phyloP scores from a whole-genome alignment of 2,888 invertebrate genomes.

The Sphinx pinastri region DNA sequence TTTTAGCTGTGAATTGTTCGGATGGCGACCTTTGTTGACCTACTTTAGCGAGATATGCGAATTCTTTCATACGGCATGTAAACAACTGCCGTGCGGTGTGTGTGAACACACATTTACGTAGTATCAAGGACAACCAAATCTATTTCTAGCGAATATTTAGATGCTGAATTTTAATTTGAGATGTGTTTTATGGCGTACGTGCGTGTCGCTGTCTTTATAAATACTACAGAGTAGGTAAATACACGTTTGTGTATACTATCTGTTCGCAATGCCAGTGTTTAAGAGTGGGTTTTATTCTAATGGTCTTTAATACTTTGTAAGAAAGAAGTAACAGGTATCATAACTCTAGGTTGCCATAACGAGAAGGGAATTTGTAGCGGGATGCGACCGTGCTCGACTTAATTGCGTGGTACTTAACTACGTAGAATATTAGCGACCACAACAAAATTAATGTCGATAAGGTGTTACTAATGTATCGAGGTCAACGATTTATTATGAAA shows the following conservation, averaged over 20 bases:
- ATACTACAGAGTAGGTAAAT: conserved; percentile 15
- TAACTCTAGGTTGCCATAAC: no score
- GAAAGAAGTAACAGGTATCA: no score
- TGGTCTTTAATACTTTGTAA: no score
- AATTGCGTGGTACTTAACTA: no score
- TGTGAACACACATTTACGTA: conserved; percentile 2
- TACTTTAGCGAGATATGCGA: conserved; percentile 46
- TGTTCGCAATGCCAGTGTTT: conserved; percentile 9
- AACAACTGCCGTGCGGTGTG: conserved; percentile 21
- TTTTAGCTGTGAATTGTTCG: conserved; percentile 53
- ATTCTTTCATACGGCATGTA: conserved; percentile 32
- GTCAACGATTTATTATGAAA: no score
- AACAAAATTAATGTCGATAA: no score
- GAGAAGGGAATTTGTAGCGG: no score
- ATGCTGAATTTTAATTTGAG: conserved; percentile 21
- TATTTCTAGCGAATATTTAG: conserved; percentile 18
- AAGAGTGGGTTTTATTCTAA: not conserved
- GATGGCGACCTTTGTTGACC: conserved; percentile 54
- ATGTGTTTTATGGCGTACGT: conserved; percentile 9
- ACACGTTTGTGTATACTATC: not conserved
- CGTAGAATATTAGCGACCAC: no score
- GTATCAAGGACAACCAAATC: conserved; percentile 20
- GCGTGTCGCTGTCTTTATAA: conserved; percentile 16
- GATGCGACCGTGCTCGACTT: no score
- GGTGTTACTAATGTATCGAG: no score